phyloP scores from a whole-genome alignment of 2,888 invertebrate genomes.

The Ditylenchus weischeri region DNA sequence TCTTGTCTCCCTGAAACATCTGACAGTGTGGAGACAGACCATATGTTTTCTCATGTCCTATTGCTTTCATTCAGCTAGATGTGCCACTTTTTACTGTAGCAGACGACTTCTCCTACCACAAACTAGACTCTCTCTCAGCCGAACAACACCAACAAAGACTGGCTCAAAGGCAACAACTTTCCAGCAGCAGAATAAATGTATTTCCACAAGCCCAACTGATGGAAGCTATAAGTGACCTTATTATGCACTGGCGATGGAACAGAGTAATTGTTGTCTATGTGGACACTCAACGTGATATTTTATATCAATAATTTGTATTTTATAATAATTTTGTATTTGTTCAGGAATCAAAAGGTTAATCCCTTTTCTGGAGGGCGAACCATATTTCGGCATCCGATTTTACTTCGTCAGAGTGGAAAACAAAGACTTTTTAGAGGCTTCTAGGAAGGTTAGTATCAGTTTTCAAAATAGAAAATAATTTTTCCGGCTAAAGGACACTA shows the following conservation, averaged over 20 bases:
- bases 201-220: slow-evolving; percentile 53
- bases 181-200: slow-evolving; percentile 22
- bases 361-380: slow-evolving; percentile 51
- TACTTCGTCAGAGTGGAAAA: slow-evolving; percentile 49
- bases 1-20: no score
- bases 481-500: no score
- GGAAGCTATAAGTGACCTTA: slow-evolving; percentile 52
- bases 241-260: slow-evolving; percentile 55
- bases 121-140: slow-evolving; percentile 10
- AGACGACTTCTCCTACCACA: slow-evolving; percentile 39
- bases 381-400: slow-evolving; percentile 49
- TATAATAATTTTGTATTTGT: slow-evolving; percentile 9
- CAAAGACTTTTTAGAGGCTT: slow-evolving; percentile 50
- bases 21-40: no score
- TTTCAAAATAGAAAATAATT: neutral
- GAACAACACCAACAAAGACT: neutral
- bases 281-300: slow-evolving; percentile 43
- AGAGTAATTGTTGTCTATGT: slow-evolving; percentile 53
- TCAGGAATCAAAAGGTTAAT: slow-evolving; percentile 48
- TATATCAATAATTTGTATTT: neutral
- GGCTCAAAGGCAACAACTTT: neutral
- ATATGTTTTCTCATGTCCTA: neutral
- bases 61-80: slow-evolving; percentile 42
- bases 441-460: slow-evolving; percentile 38
- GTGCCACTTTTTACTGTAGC: slow-evolving; percentile 49